Base-by-base conservation (phyloP, 1,140 invertebrate species). In the Drosophila virilis region DNA sequence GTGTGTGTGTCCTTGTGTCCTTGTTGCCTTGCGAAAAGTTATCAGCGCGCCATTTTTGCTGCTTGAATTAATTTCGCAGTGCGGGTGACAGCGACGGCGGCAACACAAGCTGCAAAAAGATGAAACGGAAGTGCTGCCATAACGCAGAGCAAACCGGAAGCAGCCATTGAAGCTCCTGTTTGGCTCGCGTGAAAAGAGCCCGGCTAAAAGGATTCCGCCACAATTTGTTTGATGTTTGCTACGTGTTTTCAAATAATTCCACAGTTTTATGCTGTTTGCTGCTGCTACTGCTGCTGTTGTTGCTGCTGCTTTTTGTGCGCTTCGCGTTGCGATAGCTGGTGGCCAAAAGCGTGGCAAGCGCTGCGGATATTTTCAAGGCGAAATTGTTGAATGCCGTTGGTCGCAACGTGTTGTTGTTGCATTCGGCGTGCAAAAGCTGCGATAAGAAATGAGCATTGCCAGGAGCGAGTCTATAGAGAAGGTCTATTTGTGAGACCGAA, bases 191-290 rank as follows among this genome's bases (percentile, higher is more conserved):
- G 66, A 85, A 85, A 82, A 75, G 72, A 82, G 83, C 83, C 66
- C 32, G 83, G 84, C 76, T 89, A 89, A 88, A 88, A 88, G 83
- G 83, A 88, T 88, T 88, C 73, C 73, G 83, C 84, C 80, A 75
- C 84, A 88, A 88, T 88, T 88, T 88, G 83, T 88, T 88, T 88
- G 83, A 88, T 88, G 83, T 88, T 89, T 88, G 83, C 84, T 88
- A 88, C 83, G 83, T 88, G 83, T 88, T 89, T 83, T 79, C 68
- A 83, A 88, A 88, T 83, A 88, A 79, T 88, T 72, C 80, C 57
- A 38, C 64, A 82, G 76, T 77, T 77, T 60, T 68, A 62, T 70
- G 42, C 58, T 74, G 64, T 64, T 68, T 74, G 59, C 60, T 42
- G 28, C 42, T 51, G 40, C 17, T 42, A 15, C 10, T 15, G 17